Evolutionary conservation across 2,113 vertebrate genomes (phyloP), one percentile per base, ranked within the genome.

Genomic region (Taurulus bubalis): DNA sequence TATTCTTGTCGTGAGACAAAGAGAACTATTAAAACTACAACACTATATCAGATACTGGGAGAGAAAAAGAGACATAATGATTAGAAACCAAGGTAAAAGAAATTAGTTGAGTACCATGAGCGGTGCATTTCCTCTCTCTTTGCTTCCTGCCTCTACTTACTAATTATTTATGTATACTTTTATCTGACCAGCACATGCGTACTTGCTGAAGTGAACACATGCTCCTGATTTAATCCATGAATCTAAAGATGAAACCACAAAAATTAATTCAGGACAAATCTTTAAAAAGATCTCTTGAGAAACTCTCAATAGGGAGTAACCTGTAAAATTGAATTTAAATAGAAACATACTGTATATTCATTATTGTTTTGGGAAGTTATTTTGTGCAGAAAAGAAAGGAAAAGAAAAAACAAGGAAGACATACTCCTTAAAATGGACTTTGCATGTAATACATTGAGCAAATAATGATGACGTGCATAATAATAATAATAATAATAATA

Each of bases 21-120:
- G 55, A 45, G 4, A 66, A 34, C 24, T 56, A 56, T 34, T 63
- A 69, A 69, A 65, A 68, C 30, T 26, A 49, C 14, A 62, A 70
- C 15, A 68, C 30, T 45, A n/a, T 40, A 71, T 58, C 53, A 74
- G 38, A 70, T 56, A 76, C 42, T 9, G 6, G 2, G 24, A 75
- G 26, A 49, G 51, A 72, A 22, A 66, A 8, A 28, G 20, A 70
- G 40, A 74, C 8, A 32, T 45, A 59, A 11, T 32, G 45, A 72
- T 8, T 26, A 6, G 26, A 10, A 26, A 38, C 26, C 15, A 51
- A 60, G 28, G 14, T 9, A 7, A n/a, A 38, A 53, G 9, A 60
- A n/a, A 77, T 75, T 30, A 71, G 42, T 81, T 45, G 5, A 42
- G 47, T 22, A 24, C 53, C 7, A 26, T 2, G 1, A 24, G 14